A percentile compares a stretch with the other conserved stretches of the same genome.
These are phyloP conservation scores for Microtus oregoni DNA, from an alignment of 2,113 vertebrate species.

Conservation along the genomic window DNA sequence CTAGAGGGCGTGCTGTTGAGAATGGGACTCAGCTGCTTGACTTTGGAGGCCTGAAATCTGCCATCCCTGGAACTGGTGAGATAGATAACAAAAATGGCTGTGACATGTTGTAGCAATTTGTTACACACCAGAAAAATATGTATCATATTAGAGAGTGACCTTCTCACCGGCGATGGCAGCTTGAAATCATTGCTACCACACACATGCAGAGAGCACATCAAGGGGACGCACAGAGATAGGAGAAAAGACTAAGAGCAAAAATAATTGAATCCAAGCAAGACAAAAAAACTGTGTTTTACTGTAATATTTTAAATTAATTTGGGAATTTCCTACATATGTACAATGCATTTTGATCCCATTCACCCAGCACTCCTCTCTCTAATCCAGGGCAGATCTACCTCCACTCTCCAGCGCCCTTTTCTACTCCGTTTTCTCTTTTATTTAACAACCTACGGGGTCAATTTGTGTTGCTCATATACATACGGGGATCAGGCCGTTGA, in stretches of 20 bases:
- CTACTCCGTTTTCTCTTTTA: not conserved
- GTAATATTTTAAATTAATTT: not conserved
- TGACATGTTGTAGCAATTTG: not conserved
- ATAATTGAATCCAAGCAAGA: not conserved
- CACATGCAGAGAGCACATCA: no score
- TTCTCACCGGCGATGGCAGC: not conserved
- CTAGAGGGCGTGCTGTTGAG: not conserved
- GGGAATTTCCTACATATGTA: not conserved
- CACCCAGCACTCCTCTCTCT: not conserved
- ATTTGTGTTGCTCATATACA: not conserved
- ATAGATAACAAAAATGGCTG: not conserved
- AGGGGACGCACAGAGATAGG: no score
- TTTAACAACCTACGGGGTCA: not conserved
- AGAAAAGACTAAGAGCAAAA: not conserved
- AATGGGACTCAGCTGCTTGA: not conserved
- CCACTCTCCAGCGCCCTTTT: not conserved
- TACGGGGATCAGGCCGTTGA: no score
- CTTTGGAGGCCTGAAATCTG: not conserved
- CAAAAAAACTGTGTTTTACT: not conserved
- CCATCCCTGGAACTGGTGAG: not conserved
- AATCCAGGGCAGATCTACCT: not conserved
- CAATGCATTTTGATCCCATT: not conserved
- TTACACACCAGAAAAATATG: not conserved
- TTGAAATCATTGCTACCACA: not conserved
- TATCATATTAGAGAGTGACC: not conserved